Percentiles rank a stretch among this genome's conserved stretches.
Evolutionary conservation across 2,113 vertebrate species (phyloP).

Genomic region (Saguinus midas): DNA sequence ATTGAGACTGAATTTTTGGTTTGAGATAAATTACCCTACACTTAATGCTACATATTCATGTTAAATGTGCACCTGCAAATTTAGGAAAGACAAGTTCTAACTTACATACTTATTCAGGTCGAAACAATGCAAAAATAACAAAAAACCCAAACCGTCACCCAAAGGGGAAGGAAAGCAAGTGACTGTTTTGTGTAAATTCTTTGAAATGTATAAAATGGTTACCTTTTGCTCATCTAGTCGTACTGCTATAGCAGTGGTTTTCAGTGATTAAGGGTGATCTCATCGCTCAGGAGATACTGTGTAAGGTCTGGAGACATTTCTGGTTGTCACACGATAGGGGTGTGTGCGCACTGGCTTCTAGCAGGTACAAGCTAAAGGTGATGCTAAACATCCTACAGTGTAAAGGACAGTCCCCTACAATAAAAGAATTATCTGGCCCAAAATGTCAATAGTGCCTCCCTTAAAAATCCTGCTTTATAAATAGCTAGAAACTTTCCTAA

Average conservation of each 20-base stretch:
- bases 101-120: neutral
- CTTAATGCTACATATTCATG: neutral
- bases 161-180: neutral
- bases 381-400: neutral
- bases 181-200: neutral
- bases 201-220: neutral
- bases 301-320: neutral
- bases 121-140: conserved; percentile 35
- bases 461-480: neutral
- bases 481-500: neutral
- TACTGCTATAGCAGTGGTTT: neutral
- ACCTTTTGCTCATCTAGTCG: neutral
- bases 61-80: neutral
- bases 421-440: neutral
- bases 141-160: neutral
- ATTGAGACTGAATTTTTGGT: neutral
- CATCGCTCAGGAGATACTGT: neutral
- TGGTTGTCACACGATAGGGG: neutral
- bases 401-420: neutral
- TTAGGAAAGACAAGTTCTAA: conserved; percentile 13
- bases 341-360: neutral
- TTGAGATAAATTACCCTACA: neutral
- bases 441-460: neutral
- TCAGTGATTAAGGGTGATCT: neutral
- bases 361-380: neutral